phyloP scores from a whole-genome alignment of 2,113 vertebrate genomes.

The Ovis canadensis region DNA sequence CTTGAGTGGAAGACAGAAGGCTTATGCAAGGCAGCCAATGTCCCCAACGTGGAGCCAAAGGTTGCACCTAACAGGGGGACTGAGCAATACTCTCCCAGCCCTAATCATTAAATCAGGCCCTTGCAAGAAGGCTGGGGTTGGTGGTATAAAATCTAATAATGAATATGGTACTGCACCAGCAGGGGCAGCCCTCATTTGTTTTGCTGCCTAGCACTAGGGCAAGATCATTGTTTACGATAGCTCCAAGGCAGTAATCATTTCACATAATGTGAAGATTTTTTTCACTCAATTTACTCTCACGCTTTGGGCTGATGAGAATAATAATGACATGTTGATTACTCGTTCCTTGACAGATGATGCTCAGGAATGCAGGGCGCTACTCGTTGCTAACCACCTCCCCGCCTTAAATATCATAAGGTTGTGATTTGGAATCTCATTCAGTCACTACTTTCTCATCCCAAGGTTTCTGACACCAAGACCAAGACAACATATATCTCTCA shows the following conservation, averaged over 20 bases:
- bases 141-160: constrained; percentile 45
- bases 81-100: neutral
- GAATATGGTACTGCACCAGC: constrained; percentile 60
- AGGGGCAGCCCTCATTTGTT: constrained; percentile 75
- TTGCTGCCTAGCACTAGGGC: constrained; percentile 68
- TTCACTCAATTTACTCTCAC: constrained; percentile 82
- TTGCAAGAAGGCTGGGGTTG: constrained; percentile 1
- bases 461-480: constrained; percentile 40
- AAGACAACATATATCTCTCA: constrained; percentile 33
- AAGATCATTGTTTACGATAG: constrained; percentile 78
- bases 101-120: constrained; percentile 59
- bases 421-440: constrained; percentile 21
- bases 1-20: neutral
- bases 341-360: constrained; percentile 71
- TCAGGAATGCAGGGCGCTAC: constrained; percentile 58
- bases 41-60: neutral
- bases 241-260: constrained; percentile 84
- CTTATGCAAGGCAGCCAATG: neutral
- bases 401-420: neutral
- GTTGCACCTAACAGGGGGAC: neutral
- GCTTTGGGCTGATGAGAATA: constrained; percentile 82
- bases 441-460: neutral
- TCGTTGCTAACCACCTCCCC: neutral
- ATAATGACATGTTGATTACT: constrained; percentile 78
- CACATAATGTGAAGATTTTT: constrained; percentile 79